Base-by-base conservation (phyloP, 1,140 invertebrate genomes). In the Lepidurus arcticus region DNA sequence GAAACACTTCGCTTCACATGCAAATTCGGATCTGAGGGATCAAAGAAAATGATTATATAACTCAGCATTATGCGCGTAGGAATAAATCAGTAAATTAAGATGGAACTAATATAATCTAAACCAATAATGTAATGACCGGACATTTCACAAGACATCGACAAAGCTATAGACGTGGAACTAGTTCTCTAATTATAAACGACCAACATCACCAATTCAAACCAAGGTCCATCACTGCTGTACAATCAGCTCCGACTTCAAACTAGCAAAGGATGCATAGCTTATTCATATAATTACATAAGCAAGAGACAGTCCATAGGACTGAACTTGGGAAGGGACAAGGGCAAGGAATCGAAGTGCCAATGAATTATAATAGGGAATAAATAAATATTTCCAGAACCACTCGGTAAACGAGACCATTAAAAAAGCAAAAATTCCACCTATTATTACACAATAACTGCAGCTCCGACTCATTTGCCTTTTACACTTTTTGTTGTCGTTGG, bases 241-340 rank as follows among this genome's bases (percentile, higher is more conserved):
- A 34, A 34, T 34, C 34, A 34, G 34, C 34, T 34, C 34, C 34
- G 34, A 34, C 34, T 34, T 34, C 34, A 34, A 13, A 65, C 13
- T 65, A 65, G 53, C n/a, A 65, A 65, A 65, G 21, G 53, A 21
- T 65, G 10, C 21, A 65, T 21, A 13, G 8, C 53, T 65, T n/a
- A n/a, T n/a, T 21, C 5, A 65, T 65, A n/a, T n/a, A n/a, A 65
- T n/a, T 65, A 65, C 53, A 65, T n/a, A 4, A 65, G 53, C 53
- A 65, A 13, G 53, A 65, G 53, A 65, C 53, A 65, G 53, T 65
- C 53, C 53, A 65, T 21, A 65, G 53, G 53, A 65, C 53, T 65
- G 53, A 21, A 65, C 53, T 65, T 65, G 16, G 53, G 53, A 65
- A 65, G 53, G 13, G 53, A 4, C 53, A 65, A 21, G 53, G 53